These are phyloP conservation scores for Listronotus oregonensis DNA, from an alignment of 1,140 invertebrate genomes.

Conservation along the genomic window DNA sequence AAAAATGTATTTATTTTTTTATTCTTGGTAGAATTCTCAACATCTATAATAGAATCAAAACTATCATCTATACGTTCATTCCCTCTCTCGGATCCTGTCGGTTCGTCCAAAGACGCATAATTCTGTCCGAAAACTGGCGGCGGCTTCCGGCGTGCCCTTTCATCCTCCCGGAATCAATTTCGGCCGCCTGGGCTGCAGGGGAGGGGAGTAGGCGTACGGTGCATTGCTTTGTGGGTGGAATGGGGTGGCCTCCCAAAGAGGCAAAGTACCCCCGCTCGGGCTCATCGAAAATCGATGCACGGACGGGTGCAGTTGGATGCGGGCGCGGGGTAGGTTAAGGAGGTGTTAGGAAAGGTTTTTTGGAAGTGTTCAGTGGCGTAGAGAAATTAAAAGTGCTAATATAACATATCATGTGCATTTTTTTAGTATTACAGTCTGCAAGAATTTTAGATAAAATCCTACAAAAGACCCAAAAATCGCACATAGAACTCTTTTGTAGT, in stretches of 20 bases:
- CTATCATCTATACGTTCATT: too few relatives aligned
- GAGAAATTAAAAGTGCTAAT: not conserved
- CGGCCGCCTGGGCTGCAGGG: conserved; percentile 17
- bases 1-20: too few relatives aligned
- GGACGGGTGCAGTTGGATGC: conserved; percentile 34
- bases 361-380: conserved; percentile 21
- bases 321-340: conserved; percentile 29
- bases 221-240: conserved; percentile 10
- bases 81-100: not conserved
- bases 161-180: conserved; percentile 33
- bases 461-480: not conserved
- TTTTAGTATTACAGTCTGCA: not conserved
- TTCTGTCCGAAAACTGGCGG: conserved; percentile 8
- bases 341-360: conserved; percentile 36
- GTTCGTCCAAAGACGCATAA: conserved; percentile 9
- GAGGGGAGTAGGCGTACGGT: conserved; percentile 17
- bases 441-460: not conserved
- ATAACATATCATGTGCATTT: not conserved
- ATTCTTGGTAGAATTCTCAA: too few relatives aligned
- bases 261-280: conserved; percentile 15
- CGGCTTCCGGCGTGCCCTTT: conserved; percentile 25
- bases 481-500: too few relatives aligned
- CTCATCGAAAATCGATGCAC: conserved; percentile 35
- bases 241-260: conserved; percentile 17
- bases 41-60: too few relatives aligned